These are phyloP conservation scores for Amphiprion percula DNA, from an alignment of 2,113 vertebrate species.

Conservation along the genomic window DNA sequence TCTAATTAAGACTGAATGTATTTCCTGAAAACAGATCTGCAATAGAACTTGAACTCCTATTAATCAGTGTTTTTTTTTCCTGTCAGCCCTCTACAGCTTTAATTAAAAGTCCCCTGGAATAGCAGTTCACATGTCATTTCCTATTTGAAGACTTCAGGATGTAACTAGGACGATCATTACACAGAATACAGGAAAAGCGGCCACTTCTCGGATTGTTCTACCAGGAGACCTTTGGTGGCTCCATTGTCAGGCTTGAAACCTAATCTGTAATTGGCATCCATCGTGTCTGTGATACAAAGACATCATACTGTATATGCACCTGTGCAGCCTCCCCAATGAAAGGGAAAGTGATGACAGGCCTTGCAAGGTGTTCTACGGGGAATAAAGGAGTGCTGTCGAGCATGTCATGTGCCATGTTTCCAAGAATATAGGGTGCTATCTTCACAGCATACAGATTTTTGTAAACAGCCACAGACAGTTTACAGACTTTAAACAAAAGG, in stretches of 20 bases:
- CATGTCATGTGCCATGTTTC: constrained; percentile 16
- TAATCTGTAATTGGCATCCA: constrained; percentile 71
- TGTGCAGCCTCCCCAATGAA: constrained; percentile 34
- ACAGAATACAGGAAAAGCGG: constrained; percentile 66
- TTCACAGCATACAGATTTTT: constrained; percentile 1
- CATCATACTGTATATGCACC: constrained; percentile 20
- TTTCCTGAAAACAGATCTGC: constrained; percentile 83
- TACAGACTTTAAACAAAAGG: constrained; percentile 30
- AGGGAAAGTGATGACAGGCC: constrained; percentile 48
- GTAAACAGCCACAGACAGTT: constrained; percentile 2
- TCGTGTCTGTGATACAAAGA: constrained; percentile 36
- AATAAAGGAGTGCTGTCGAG: constrained; percentile 47
- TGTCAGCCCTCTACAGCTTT: constrained; percentile 82
- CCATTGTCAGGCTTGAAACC: constrained; percentile 48
- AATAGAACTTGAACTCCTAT: constrained; percentile 82
- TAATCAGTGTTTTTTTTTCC: constrained; percentile 81
- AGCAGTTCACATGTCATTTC: constrained; percentile 82
- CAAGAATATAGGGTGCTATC: constrained; percentile 23
- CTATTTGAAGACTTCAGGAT: constrained; percentile 76
- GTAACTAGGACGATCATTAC: constrained; percentile 83
- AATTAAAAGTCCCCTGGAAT: constrained; percentile 85
- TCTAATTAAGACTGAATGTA: constrained; percentile 85
- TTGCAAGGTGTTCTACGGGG: constrained; percentile 34
- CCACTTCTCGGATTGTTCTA: constrained; percentile 59
- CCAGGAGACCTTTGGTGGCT: constrained; percentile 57